phyloP scores from a whole-genome alignment of 1,140 invertebrate genomes.

The Acromyrmex echinatior region DNA sequence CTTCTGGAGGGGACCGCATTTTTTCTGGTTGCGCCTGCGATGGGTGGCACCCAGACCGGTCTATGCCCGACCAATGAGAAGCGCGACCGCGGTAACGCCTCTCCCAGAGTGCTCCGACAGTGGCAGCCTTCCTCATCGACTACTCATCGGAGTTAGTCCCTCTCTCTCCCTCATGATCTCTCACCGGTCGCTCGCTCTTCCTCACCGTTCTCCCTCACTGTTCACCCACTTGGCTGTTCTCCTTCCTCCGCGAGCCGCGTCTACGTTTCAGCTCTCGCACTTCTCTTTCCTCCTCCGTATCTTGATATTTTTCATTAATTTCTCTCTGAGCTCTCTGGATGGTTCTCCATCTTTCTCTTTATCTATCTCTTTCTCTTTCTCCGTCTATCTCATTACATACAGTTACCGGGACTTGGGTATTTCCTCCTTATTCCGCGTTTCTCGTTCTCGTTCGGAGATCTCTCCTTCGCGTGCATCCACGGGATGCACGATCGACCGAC shows the following conservation, averaged over 20 bases:
- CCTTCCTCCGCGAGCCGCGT: background rate
- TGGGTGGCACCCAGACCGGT: constrained; percentile 81
- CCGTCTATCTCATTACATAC: constrained; percentile 27
- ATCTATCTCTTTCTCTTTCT: constrained; percentile 14
- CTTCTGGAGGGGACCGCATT: constrained; percentile 74
- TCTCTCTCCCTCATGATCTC: constrained; percentile 14
- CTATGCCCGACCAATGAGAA: constrained; percentile 80
- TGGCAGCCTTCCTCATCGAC: constrained; percentile 77
- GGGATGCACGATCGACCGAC: constrained; percentile 9
- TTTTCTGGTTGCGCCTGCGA: constrained; percentile 82
- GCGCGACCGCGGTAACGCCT: constrained; percentile 77
- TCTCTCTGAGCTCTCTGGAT: constrained; percentile 42
- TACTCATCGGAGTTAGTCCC: constrained; percentile 67
- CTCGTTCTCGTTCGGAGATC: constrained; percentile 11
- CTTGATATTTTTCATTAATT: constrained; percentile 66
- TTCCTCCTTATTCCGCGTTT: constrained; percentile 48
- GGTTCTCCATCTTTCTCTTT: constrained; percentile 4
- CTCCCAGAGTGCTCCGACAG: constrained; percentile 76
- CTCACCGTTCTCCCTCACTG: constrained; percentile 38
- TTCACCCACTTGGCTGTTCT: background rate
- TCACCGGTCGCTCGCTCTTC: constrained; percentile 49
- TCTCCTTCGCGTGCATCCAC: constrained; percentile 10
- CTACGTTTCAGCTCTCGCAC: constrained; percentile 41
- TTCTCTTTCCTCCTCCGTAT: constrained; percentile 36
- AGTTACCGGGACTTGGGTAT: constrained; percentile 3